These are phyloP conservation scores for Melanotus villosus DNA, from an alignment of 2,888 invertebrate species.

Conservation along the genomic window DNA sequence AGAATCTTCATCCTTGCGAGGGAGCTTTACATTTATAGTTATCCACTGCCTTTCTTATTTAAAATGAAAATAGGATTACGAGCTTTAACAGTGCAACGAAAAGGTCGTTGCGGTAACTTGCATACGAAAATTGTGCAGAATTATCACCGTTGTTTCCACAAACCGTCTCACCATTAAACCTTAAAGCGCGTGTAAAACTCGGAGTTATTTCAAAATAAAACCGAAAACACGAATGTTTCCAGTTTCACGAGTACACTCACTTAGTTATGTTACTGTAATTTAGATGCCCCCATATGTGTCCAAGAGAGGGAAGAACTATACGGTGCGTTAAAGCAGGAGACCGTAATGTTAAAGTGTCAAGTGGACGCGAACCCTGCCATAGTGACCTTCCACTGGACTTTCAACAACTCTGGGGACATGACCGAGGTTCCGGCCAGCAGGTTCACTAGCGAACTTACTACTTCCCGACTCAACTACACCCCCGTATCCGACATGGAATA, in stretches of 20 bases:
- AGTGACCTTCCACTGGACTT: constrained; percentile 91
- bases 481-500: constrained; percentile 91
- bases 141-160: constrained; percentile 2
- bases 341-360: constrained; percentile 86
- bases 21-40: constrained; percentile 37
- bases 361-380: constrained; percentile 92
- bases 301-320: constrained; percentile 85
- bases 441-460: constrained; percentile 77
- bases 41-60: constrained; percentile 34
- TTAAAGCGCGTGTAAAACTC: constrained; percentile 8
- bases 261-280: constrained; percentile 48
- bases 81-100: constrained; percentile 13
- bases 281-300: constrained; percentile 84
- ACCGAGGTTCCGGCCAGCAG: constrained; percentile 81
- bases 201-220: constrained; percentile 11
- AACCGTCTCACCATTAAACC: constrained; percentile 2
- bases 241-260: background rate
- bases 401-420: constrained; percentile 92
- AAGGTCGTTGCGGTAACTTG: background rate
- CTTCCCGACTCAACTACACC: constrained; percentile 85
- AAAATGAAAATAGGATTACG: constrained; percentile 38
- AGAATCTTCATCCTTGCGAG: constrained; percentile 36
- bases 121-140: constrained; percentile 7
- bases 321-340: constrained; percentile 91
- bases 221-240: background rate